These are phyloP conservation scores for Hydriomena furcata DNA, from an alignment of 2,888 invertebrate genomes.

Conservation along the genomic window DNA sequence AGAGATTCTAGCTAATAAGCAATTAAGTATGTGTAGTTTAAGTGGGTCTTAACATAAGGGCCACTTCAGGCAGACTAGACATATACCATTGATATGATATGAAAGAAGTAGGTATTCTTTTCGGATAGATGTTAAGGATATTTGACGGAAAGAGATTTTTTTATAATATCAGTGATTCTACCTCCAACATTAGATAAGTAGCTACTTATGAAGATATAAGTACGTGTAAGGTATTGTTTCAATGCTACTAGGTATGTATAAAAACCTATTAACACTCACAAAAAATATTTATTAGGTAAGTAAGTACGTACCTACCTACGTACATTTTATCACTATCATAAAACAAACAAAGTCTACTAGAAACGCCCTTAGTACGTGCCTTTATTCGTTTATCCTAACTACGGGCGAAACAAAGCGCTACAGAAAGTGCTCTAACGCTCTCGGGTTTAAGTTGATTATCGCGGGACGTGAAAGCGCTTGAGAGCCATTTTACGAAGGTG, in stretches of 20 bases:
- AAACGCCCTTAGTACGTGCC: slow-evolving; percentile 17
- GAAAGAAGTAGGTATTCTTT: too few species aligned
- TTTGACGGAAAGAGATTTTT: too few species aligned
- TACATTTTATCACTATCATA: slow-evolving; percentile 24
- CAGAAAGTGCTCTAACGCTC: slow-evolving; percentile 13
- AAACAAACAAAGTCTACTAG: slow-evolving; percentile 22
- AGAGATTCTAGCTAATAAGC: not conserved
- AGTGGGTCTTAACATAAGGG: too few species aligned
- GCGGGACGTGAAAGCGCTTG: slow-evolving; percentile 14
- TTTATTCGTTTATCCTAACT: slow-evolving; percentile 18
- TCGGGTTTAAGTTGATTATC: slow-evolving; percentile 24
- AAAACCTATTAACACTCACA: slow-evolving; percentile 7
- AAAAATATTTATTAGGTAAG: slow-evolving; percentile 15
- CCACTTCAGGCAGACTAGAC: too few species aligned
- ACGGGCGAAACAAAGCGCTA: slow-evolving; percentile 5
- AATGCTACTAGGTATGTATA: not conserved
- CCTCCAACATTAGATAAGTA: too few species aligned
- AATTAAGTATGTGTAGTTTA: too few species aligned
- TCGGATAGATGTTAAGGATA: too few species aligned
- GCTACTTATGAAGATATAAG: too few species aligned
- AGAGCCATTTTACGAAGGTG: slow-evolving; percentile 29
- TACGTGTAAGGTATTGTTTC: not conserved
- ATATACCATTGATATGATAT: too few species aligned
- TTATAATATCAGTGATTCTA: too few species aligned
- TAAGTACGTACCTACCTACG: too few species aligned